Evolutionary conservation across 2,888 invertebrate species (phyloP).

Genomic region (Celastrina argiolus): DNA sequence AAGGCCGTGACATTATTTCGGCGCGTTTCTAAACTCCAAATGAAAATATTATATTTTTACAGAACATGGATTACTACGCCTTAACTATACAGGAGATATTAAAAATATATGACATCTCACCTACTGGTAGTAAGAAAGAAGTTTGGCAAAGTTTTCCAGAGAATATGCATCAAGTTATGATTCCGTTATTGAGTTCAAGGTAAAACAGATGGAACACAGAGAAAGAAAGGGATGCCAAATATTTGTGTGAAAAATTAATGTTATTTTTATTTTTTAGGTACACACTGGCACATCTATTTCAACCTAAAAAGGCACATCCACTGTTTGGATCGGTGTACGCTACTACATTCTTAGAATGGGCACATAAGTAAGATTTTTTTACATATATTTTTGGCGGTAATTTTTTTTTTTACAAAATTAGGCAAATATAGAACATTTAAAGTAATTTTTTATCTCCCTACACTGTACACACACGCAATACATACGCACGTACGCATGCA

Average conservation of each 20-base stretch:
- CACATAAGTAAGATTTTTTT: constrained; percentile 76
- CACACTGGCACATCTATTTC: constrained; percentile 64
- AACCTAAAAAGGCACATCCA: constrained; percentile 74
- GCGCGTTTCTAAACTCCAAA: too few species aligned
- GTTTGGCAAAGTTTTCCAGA: constrained; percentile 85
- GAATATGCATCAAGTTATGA: constrained; percentile 86
- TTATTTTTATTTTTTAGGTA: constrained; percentile 55
- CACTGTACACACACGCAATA: too few species aligned
- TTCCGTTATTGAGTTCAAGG: constrained; percentile 85
- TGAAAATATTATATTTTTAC: constrained; percentile 32
- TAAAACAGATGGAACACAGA: constrained; percentile 37
- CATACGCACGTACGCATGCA: too few species aligned
- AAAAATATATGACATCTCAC: constrained; percentile 83
- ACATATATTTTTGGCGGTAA: not conserved
- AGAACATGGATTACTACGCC: constrained; percentile 88
- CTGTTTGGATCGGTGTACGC: constrained; percentile 83
- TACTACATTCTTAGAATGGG: constrained; percentile 85
- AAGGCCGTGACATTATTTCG: too few species aligned
- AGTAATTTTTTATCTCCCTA: too few species aligned
- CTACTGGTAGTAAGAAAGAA: constrained; percentile 78
- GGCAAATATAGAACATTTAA: too few species aligned
- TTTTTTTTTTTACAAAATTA: too few species aligned
- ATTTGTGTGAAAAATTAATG: not conserved
- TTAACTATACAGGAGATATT: constrained; percentile 89
- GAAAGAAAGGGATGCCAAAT: not conserved